Evolutionary conservation across 2,888 invertebrate species (phyloP).

Genomic region (Lasioglossum villosulum): DNA sequence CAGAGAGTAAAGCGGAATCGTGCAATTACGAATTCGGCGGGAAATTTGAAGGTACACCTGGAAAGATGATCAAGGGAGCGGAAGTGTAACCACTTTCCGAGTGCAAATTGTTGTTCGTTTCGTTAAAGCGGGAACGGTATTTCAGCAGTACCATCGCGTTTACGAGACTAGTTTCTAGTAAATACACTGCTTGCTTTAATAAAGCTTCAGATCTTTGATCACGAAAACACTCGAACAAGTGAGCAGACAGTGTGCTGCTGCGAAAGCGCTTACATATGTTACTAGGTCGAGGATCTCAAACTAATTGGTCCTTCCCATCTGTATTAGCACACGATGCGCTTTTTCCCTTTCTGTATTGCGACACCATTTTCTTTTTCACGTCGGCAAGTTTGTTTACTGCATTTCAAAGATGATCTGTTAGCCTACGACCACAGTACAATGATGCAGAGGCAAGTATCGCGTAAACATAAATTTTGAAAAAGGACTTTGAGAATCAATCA

Average conservation of each 20-base stretch:
- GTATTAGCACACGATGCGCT: constrained; percentile 14
- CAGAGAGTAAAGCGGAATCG: constrained; percentile 27
- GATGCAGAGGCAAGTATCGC: background rate
- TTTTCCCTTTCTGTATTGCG: background rate
- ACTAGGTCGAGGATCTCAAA: constrained; percentile 26
- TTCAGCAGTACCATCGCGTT: constrained; percentile 43
- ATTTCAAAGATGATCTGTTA: background rate
- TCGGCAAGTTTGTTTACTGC: background rate
- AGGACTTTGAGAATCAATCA: too few relatives aligned
- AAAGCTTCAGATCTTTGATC: constrained; percentile 60
- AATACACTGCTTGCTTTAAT: constrained; percentile 57
- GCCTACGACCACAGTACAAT: background rate
- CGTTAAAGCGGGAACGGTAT: constrained; percentile 35
- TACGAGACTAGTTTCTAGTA: constrained; percentile 49
- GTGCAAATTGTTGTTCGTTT: constrained; percentile 61
- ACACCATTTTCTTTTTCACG: background rate
- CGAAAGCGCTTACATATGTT: constrained; percentile 37
- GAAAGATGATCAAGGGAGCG: constrained; percentile 53
- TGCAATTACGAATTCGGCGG: constrained; percentile 42
- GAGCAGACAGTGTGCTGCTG: constrained; percentile 39
- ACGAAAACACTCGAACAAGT: constrained; percentile 57
- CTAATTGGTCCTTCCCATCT: constrained; percentile 24
- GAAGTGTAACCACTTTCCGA: constrained; percentile 40
- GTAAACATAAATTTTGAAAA: too few relatives aligned
- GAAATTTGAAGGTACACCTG: constrained; percentile 25